Conservation (phyloP, 2,888 invertebrate species). For the Biston stratarius region DNA sequence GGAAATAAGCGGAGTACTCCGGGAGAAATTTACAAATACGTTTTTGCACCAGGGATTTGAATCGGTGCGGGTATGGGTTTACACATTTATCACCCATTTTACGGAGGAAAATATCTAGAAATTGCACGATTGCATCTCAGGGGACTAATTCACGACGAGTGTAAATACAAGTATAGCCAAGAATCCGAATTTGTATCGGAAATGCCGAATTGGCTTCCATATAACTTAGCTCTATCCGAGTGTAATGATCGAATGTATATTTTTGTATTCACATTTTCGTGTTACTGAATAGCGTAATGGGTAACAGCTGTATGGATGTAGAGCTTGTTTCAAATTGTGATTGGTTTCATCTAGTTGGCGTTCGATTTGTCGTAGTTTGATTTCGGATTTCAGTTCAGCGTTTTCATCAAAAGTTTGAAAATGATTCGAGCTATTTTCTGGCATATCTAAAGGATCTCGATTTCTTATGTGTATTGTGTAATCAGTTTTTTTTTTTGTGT, state of each 20-base stretch:
- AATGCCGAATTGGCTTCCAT: slow-evolving; percentile 15
- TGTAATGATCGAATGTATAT: slow-evolving; percentile 2
- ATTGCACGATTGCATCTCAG: slow-evolving; percentile 43
- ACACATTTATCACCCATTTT: slow-evolving; percentile 46
- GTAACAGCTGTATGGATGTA: slow-evolving; percentile 12
- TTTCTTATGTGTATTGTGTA: no score
- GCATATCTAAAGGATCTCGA: no score
- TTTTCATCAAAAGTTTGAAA: background rate
- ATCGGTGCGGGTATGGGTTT: slow-evolving; percentile 38
- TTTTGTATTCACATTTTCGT: slow-evolving; percentile 19
- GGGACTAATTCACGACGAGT: slow-evolving; percentile 42
- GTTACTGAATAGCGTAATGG: slow-evolving; percentile 6
- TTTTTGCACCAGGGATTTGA: slow-evolving; percentile 42
- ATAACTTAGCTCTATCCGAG: slow-evolving; percentile 7
- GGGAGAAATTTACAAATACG: slow-evolving; percentile 46
- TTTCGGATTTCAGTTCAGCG: background rate
- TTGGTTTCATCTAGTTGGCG: slow-evolving; percentile 13
- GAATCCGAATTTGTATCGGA: slow-evolving; percentile 20
- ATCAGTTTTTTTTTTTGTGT: no score
- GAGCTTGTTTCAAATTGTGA: slow-evolving; percentile 15
- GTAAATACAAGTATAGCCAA: slow-evolving; percentile 37
- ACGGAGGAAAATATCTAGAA: slow-evolving; percentile 41
- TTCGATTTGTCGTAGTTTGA: slow-evolving; percentile 6
- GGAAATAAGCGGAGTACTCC: slow-evolving; percentile 41
- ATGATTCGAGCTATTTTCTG: background rate